These are phyloP conservation scores for Cephus pulcher DNA, from an alignment of 2,888 invertebrate genomes.

Conservation along the genomic window DNA sequence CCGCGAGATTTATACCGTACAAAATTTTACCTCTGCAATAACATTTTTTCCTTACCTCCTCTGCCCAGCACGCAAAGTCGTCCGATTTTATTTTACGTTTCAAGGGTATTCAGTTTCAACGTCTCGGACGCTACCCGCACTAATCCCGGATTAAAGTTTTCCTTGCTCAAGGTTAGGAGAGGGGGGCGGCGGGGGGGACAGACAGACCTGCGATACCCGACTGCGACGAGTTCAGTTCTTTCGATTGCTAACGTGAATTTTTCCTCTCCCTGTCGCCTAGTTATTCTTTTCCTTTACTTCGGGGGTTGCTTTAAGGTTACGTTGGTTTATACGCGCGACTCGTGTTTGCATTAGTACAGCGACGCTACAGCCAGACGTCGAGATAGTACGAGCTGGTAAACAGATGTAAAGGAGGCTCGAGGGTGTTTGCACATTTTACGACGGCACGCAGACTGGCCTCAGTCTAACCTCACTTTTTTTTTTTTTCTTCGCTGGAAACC, in stretches of 20 bases:
- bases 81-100: no score
- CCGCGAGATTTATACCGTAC: not conserved
- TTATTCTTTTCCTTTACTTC: not conserved
- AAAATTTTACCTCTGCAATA: not conserved
- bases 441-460: slow-evolving; percentile 26
- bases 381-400: slow-evolving; percentile 19
- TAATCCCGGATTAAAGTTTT: no score
- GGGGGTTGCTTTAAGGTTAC: not conserved
- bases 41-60: not conserved
- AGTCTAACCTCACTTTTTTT: not conserved
- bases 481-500: not conserved
- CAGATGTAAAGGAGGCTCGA: slow-evolving; percentile 25
- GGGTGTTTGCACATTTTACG: slow-evolving; percentile 45
- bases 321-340: slow-evolving; percentile 19
- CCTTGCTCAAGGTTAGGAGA: no score
- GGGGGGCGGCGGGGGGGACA: no score
- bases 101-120: no score
- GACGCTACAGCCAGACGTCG: slow-evolving; percentile 22
- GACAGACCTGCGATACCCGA: not conserved
- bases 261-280: not conserved
- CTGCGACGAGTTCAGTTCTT: not conserved
- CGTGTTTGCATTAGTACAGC: slow-evolving; percentile 8
- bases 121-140: no score
- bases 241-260: not conserved
- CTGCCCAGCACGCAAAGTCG: no score